phyloP scores from a whole-genome alignment of 23 tunicate genomes.

The Halocynthia aurantium region DNA sequence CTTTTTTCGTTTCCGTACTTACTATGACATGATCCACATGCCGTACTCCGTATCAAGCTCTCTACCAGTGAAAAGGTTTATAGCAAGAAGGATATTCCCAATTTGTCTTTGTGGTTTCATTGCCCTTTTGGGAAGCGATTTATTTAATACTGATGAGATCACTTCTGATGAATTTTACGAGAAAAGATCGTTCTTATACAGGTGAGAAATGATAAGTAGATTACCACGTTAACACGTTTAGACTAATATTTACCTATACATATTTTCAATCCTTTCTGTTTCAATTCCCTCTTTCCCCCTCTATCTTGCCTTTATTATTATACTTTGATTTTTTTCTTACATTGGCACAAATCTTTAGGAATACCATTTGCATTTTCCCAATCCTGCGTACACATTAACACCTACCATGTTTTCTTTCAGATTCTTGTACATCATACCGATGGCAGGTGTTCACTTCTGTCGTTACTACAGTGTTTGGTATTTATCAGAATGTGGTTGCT shows the following conservation, averaged over 20 bases:
- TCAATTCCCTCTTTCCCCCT: too few relatives aligned
- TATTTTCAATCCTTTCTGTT: too few relatives aligned
- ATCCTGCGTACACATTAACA: too few relatives aligned
- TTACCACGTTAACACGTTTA: too few relatives aligned
- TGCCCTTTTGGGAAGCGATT: background rate
- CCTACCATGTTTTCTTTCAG: background rate
- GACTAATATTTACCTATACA: background rate
- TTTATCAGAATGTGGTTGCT: constrained; percentile 17
- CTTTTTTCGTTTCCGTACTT: constrained; percentile 22
- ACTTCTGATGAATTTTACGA: constrained; percentile 25
- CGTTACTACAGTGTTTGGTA: constrained; percentile 16
- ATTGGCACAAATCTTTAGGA: too few relatives aligned
- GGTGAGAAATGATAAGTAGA: background rate
- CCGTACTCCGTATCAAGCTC: constrained; percentile 6
- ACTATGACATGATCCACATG: constrained; percentile 13
- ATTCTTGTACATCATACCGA: constrained; percentile 20
- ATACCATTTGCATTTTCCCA: too few relatives aligned
- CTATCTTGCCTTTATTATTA: background rate
- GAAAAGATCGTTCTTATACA: background rate
- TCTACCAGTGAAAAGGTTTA: background rate
- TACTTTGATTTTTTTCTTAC: background rate
- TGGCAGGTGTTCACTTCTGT: background rate
- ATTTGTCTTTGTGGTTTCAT: too few relatives aligned
- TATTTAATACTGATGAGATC: background rate
- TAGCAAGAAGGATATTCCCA: too few relatives aligned